Percentiles rank a stretch among this genome's conserved stretches.
phyloP scores from a whole-genome alignment of 2,888 invertebrate genomes.

The Netelia melanura region DNA sequence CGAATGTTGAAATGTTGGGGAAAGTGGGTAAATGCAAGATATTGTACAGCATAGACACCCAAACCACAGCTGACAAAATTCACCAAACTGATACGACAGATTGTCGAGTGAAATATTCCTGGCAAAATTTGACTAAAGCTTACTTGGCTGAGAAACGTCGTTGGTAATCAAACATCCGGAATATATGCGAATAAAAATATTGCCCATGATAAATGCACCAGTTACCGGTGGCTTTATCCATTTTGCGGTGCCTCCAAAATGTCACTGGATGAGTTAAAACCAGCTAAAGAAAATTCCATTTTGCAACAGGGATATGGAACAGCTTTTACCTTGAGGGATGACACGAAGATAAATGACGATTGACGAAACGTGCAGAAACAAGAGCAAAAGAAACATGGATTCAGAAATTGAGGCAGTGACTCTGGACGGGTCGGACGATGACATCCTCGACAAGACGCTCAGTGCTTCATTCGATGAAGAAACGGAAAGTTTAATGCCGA shows the following conservation, averaged over 20 bases:
- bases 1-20: constrained; percentile 15
- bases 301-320: constrained; percentile 36
- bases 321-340: constrained; percentile 9
- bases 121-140: constrained; percentile 72
- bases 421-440: constrained; percentile 61
- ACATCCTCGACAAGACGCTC: constrained; percentile 63
- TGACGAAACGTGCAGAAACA: background rate
- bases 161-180: constrained; percentile 12
- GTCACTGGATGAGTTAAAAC: background rate
- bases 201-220: background rate
- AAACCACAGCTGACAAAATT: constrained; percentile 74
- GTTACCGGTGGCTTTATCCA: background rate
- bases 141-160: constrained; percentile 57
- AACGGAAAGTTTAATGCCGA: constrained; percentile 57
- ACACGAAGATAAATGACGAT: constrained; percentile 19
- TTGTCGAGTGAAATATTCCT: constrained; percentile 72
- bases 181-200: background rate
- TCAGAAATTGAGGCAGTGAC: constrained; percentile 36
- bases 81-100: constrained; percentile 72
- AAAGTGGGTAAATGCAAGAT: constrained; percentile 53
- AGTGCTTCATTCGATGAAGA: constrained; percentile 67
- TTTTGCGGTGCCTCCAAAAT: constrained; percentile 5
- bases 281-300: constrained; percentile 33
- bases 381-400: constrained; percentile 45
- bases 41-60: constrained; percentile 71